Base-by-base conservation (phyloP, 2,888 invertebrate genomes). In the Schizaphis graminum region DNA sequence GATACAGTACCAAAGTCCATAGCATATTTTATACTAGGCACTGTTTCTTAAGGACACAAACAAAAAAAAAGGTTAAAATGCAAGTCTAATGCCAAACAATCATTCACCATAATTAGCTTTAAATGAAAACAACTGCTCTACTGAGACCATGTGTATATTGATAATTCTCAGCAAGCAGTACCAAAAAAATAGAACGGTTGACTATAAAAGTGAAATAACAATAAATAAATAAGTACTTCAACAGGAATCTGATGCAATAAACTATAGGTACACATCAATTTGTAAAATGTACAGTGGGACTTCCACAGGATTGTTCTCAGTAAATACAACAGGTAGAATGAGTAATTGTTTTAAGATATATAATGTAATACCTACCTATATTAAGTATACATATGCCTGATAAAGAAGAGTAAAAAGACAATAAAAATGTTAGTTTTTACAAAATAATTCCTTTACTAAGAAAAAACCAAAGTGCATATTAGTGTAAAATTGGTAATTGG, bases 1-100 rank as follows among this genome's bases (percentile, higher is more conserved):
- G n/a, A 86, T 49, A 92, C 92, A 92, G 92, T 88, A 92, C 92
- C 92, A 92, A 92, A 92, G 92, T 92, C 92, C 92, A 92, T 92
- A 87, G 88, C n/a, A 92, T 92, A 92, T 77, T 92, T 92, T 88
- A 92, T 92, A 92, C 92, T 92, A 92, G 92, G 92, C 92, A 92
- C 92, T 92, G 92, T 92, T 92, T 92, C 92, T 88, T 88, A 92
- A 92, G 67, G 88, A 88, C 53, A 41, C 49, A 92, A 87, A 87
- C 61, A 87, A 49, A 61, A 47, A 57, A 77, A 77, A 61, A 47
- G 21, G n/a, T 88, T 47, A 49, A 49, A 85, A 87, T 61, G 61
- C 61, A 88, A 41, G 16, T 53, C 88, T 49, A 53, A 67, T 88
- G 77, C 28, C 28, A 49, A 92, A 92, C 92, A 67, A 77, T 67